Percentiles rank a stretch among this genome's conserved stretches.
These are phyloP conservation scores for Leptothorax acervorum DNA, from an alignment of 2,888 invertebrate species.

Conservation along the genomic window DNA sequence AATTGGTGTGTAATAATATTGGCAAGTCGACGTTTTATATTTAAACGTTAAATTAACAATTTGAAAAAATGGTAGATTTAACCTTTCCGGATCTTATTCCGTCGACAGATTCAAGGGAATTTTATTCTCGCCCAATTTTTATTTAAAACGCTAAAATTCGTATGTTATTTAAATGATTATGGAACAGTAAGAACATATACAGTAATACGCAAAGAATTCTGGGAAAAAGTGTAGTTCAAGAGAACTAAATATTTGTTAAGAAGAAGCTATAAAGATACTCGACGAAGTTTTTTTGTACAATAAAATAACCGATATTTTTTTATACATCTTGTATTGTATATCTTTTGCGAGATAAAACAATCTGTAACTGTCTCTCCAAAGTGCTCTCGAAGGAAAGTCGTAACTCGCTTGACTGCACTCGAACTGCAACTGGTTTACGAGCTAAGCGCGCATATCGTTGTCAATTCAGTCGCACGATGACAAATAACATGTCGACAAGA, in stretches of 20 bases:
- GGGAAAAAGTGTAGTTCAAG: too few species aligned
- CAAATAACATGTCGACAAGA: constrained; percentile 63
- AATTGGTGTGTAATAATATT: not conserved
- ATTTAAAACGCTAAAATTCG: not conserved
- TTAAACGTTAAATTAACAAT: not conserved
- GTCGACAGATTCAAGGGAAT: not conserved
- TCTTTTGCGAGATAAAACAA: not conserved
- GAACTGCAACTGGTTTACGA: not conserved
- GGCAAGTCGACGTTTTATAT: not conserved
- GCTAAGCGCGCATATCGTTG: constrained; percentile 19
- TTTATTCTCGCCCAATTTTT: not conserved
- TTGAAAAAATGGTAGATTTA: not conserved
- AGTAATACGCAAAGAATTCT: not conserved
- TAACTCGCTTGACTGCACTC: not conserved
- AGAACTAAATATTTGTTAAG: not conserved
- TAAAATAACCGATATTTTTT: constrained; percentile 7
- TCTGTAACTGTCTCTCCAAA: not conserved
- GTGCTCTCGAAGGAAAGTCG: not conserved
- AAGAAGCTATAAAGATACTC: not conserved
- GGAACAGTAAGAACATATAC: too few species aligned
- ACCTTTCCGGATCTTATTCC: not conserved
- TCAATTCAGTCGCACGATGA: constrained; percentile 54
- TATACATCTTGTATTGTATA: not conserved
- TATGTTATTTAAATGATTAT: not conserved
- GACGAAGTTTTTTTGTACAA: not conserved